phyloP scores from a whole-genome alignment of 2,113 vertebrate species.

The Aspidoscelis tigris region DNA sequence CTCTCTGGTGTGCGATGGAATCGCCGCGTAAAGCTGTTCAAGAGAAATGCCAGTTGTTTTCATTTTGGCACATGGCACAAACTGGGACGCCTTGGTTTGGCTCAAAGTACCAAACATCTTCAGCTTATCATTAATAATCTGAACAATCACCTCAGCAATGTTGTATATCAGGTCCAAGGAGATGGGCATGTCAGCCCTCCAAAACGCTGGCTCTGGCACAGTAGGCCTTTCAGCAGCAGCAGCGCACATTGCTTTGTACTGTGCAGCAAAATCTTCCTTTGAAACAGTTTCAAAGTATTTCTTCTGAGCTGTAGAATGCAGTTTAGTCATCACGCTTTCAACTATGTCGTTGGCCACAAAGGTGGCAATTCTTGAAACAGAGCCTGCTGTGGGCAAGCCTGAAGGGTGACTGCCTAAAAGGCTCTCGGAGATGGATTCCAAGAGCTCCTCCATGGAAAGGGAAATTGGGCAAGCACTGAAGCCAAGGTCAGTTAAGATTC shows the following conservation, averaged over 20 bases:
- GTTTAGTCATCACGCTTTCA: conserved; percentile 2
- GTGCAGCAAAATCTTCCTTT: background rate
- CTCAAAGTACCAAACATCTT: conserved; percentile 12
- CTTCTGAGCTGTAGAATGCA: background rate
- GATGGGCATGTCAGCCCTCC: background rate
- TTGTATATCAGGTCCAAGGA: background rate
- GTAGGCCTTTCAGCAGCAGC: background rate
- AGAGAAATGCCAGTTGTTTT: conserved; percentile 9
- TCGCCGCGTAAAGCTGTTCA: background rate
- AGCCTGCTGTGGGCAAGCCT: background rate
- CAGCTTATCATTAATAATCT: conserved; percentile 16
- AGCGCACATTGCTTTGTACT: background rate
- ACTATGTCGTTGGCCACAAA: conserved; percentile 21
- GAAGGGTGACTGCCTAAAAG: conserved; percentile 2
- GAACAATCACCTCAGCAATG: conserved; percentile 13
- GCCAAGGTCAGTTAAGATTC: conserved; percentile 4
- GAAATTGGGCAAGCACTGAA: background rate
- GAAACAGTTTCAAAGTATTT: conserved; percentile 5
- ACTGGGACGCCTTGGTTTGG: conserved; percentile 32
- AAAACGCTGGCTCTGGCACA: background rate
- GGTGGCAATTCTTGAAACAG: conserved; percentile 24
- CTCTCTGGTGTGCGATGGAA: background rate
- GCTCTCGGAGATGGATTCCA: conserved; percentile 27
- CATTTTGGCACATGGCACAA: conserved; percentile 23
- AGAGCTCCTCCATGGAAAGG: conserved; percentile 3